phyloP scores from a whole-genome alignment of 2,797 vertebrate genomes.

The Petrocephalus sullivani region DNA sequence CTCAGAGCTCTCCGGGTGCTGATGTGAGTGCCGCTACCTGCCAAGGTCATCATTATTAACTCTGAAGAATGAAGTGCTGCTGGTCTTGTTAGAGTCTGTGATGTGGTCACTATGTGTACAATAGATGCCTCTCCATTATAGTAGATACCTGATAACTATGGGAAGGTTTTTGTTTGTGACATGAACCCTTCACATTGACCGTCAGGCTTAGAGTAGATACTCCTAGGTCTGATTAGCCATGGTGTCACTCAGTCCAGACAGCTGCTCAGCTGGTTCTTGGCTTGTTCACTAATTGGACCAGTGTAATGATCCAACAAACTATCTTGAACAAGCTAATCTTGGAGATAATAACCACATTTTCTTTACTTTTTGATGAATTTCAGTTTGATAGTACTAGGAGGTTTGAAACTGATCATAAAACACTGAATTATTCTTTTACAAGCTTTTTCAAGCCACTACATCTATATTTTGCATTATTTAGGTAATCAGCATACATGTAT shows the following conservation, averaged over 20 bases:
- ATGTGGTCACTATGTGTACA: neutral
- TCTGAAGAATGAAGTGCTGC: neutral
- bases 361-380: neutral
- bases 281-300: neutral
- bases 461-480: neutral
- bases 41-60: constrained; percentile 21
- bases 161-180: neutral
- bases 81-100: neutral
- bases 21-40: neutral
- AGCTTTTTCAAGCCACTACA: neutral
- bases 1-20: constrained; percentile 26
- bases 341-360: neutral
- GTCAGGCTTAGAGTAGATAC: neutral
- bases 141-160: neutral
- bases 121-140: neutral
- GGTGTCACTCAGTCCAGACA: neutral
- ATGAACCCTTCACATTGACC: neutral
- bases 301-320: neutral
- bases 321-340: neutral
- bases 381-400: neutral
- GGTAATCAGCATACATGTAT: neutral
- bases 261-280: neutral
- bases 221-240: neutral
- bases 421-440: neutral
- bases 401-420: neutral